A percentile compares a stretch with the other conserved stretches of the same genome.
Evolutionary conservation across 1,140 invertebrate genomes (phyloP).

Genomic region (Odontomachus brunneus): DNA sequence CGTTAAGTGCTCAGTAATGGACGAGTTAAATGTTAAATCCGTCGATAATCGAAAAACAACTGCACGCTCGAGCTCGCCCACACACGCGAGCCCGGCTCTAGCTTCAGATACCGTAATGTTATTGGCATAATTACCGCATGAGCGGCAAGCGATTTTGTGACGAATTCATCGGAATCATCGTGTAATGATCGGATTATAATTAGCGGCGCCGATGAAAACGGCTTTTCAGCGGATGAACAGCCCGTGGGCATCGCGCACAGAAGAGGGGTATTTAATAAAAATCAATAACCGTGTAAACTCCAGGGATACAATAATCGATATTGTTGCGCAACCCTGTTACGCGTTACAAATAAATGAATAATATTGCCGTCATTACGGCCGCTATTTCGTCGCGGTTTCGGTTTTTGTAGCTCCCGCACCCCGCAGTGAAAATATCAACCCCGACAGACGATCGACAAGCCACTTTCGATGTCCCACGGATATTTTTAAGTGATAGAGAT

Average conservation of each 20-base stretch:
- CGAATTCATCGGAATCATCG: conserved; percentile 46
- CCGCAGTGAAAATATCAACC: neutral
- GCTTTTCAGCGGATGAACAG: conserved; percentile 46
- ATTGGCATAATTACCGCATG: conserved; percentile 43
- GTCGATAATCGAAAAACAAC: conserved; percentile 9
- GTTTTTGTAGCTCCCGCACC: neutral
- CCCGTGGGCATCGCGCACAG: conserved; percentile 16
- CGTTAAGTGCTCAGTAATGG: conserved; percentile 26
- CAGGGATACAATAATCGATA: conserved; percentile 37
- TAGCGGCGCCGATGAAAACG: conserved; percentile 49
- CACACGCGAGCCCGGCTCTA: neutral
- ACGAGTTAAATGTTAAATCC: conserved; percentile 37
- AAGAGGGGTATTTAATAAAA: conserved; percentile 48
- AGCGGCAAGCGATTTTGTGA: conserved; percentile 39
- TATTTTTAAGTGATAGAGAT: no score
- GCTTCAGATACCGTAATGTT: conserved; percentile 1
- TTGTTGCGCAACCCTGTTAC: conserved; percentile 4
- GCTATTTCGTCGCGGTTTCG: neutral
- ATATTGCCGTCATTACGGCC: neutral
- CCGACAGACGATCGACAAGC: neutral
- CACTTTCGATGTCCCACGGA: neutral
- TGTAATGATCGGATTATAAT: conserved; percentile 60
- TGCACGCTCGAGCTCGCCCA: neutral
- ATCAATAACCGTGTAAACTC: conserved; percentile 52
- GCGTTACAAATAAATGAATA: neutral